Conservation (phyloP, 2,113 vertebrate genomes). For the Oenanthe melanoleuca region DNA sequence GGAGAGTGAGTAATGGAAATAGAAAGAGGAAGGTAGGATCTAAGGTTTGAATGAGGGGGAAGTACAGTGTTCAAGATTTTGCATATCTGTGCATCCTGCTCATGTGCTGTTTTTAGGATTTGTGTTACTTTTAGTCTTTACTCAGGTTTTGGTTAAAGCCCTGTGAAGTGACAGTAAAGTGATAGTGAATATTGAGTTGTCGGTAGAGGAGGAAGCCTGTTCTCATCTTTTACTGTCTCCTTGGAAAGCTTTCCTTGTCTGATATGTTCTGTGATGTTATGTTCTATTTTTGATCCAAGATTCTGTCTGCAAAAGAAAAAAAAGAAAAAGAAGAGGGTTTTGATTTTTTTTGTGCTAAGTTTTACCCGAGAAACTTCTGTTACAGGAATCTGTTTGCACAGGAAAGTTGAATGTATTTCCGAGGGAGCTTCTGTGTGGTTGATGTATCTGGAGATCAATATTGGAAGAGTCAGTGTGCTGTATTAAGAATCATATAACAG, state of each 20-base stretch:
- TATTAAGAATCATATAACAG: background rate
- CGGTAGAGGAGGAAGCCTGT: background rate
- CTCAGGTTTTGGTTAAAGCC: background rate
- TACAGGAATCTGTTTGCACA: background rate
- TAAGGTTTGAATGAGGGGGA: background rate
- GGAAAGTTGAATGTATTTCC: background rate
- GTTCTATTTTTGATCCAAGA: background rate
- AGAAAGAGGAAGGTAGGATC: background rate
- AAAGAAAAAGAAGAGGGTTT: too few species aligned
- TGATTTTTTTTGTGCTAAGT: background rate
- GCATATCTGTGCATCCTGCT: background rate
- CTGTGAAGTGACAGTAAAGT: background rate
- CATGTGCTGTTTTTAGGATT: background rate
- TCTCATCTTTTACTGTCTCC: background rate
- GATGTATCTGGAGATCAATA: background rate
- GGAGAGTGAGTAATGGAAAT: background rate
- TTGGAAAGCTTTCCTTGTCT: slow-evolving; percentile 17
- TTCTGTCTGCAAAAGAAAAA: background rate
- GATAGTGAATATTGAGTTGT: background rate
- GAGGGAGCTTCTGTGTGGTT: background rate
- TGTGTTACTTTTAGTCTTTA: slow-evolving; percentile 12
- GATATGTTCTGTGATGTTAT: background rate
- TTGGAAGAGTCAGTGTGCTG: background rate
- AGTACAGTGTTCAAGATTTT: background rate
- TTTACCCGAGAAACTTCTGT: background rate